A percentile compares a stretch with the other conserved stretches of the same genome.
Conservation (phyloP, 2,113 vertebrate genomes). For the Potamarius usumacintae region DNA sequence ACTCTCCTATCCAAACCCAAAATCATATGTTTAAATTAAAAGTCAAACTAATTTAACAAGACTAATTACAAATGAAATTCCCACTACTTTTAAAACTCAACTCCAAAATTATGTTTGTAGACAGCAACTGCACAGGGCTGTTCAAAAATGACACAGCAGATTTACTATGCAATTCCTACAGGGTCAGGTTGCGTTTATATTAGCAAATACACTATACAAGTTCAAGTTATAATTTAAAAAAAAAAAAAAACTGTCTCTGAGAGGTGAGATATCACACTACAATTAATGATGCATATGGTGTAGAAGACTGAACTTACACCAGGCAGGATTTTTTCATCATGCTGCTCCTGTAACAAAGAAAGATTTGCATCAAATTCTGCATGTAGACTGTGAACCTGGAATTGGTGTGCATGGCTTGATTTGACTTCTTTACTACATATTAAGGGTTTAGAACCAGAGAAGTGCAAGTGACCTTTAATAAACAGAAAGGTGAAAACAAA, state of each 20-base stretch:
- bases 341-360: not conserved
- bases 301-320: not conserved
- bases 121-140: not conserved
- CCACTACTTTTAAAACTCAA: not conserved
- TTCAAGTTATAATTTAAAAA: too few relatives aligned
- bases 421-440: not conserved
- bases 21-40: not conserved
- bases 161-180: not conserved
- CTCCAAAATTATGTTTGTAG: not conserved
- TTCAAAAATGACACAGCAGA: not conserved
- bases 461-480: not conserved
- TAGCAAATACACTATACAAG: not conserved
- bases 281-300: not conserved
- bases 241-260: not conserved
- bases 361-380: not conserved
- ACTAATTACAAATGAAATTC: not conserved
- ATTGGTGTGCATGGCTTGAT: not conserved
- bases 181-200: not conserved
- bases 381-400: not conserved
- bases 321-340: not conserved
- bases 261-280: not conserved
- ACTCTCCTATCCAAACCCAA: not conserved
- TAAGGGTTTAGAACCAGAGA: not conserved
- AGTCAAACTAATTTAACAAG: not conserved
- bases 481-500: not conserved